Conservation (phyloP, 2,888 invertebrate species). For the Scotopteryx bipunctaria region DNA sequence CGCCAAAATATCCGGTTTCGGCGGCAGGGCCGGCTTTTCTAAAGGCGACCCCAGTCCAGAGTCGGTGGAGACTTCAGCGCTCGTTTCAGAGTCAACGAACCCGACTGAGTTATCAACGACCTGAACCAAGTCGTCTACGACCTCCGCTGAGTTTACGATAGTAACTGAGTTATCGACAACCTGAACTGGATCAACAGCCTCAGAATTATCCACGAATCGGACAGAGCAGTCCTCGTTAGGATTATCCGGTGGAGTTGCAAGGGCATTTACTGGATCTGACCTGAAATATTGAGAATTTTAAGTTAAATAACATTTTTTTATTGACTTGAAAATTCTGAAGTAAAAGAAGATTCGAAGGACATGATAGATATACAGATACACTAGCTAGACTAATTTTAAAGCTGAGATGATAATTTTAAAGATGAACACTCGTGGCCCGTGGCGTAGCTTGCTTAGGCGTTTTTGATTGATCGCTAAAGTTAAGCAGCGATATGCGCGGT, state of each 20-base stretch:
- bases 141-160: conserved; percentile 7
- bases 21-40: conserved; percentile 63
- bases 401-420: too few relatives aligned
- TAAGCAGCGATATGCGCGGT: too few relatives aligned
- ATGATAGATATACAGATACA: too few relatives aligned
- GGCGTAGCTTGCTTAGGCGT: too few relatives aligned
- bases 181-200: background rate
- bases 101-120: conserved; percentile 14
- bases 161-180: conserved; percentile 3
- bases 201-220: conserved; percentile 9
- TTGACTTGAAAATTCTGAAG: too few relatives aligned
- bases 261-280: conserved; percentile 18
- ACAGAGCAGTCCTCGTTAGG: conserved; percentile 14
- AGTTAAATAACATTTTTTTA: background rate
- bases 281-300: conserved; percentile 13
- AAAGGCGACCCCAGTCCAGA: conserved; percentile 29
- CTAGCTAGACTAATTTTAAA: too few relatives aligned
- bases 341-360: too few relatives aligned
- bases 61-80: conserved; percentile 37
- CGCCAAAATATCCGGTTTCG: conserved; percentile 56
- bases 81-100: conserved; percentile 6
- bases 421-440: too few relatives aligned
- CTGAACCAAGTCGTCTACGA: conserved; percentile 17
- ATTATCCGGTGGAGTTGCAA: conserved; percentile 5
- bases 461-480: too few relatives aligned